A percentile compares a stretch with the other conserved stretches of the same genome.
Evolutionary conservation across 2,113 vertebrate genomes (phyloP).

Genomic region (Pseudonaja textilis): DNA sequence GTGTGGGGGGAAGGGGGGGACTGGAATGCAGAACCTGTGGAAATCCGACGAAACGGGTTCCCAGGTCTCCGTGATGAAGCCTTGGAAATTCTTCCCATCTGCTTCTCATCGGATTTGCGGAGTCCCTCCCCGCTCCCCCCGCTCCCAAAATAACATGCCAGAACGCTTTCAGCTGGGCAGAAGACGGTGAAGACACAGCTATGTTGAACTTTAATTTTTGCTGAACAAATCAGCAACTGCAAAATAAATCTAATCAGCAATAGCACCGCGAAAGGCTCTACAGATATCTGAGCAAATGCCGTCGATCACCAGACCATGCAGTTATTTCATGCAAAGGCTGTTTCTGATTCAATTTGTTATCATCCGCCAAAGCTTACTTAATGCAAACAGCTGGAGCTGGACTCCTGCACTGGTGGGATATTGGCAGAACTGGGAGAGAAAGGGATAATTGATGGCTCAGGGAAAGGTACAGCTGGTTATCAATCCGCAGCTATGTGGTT

Average conservation of each 20-base stretch:
- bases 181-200: neutral
- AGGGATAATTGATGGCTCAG: slow-evolving; percentile 34
- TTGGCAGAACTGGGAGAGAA: neutral
- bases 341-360: slow-evolving; percentile 16
- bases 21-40: neutral
- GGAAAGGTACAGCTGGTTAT: slow-evolving; percentile 53
- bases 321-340: neutral
- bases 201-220: neutral
- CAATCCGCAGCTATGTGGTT: slow-evolving; percentile 48
- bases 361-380: neutral
- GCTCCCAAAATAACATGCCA: neutral
- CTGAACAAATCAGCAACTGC: neutral
- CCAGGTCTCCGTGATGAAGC: neutral
- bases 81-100: neutral
- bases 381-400: neutral
- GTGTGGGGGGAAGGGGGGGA: accelerated
- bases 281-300: neutral
- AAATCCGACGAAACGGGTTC: neutral
- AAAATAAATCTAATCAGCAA: neutral
- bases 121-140: neutral
- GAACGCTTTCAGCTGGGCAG: neutral
- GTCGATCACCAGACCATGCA: neutral
- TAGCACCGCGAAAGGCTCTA: neutral
- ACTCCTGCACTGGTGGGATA: neutral
- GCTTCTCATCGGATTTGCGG: neutral